Evolutionary conservation across 2,797 vertebrate genomes (phyloP), one percentile per base, ranked within the genome.

Genomic region (Discoglossus pictus): DNA sequence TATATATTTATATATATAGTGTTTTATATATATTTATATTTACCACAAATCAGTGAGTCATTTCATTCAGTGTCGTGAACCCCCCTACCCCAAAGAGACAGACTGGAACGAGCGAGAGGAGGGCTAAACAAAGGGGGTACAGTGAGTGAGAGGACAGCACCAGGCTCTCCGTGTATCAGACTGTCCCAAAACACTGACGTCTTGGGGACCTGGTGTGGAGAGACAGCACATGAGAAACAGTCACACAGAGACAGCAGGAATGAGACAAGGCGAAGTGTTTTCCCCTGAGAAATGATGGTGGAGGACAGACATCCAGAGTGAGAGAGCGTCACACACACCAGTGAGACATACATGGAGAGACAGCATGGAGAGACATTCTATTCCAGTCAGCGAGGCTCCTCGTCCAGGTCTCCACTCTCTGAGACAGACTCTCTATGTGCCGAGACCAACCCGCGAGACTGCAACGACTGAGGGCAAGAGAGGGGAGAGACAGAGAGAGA

Each of bases 331-430:
- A n/a, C n/a, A n/a, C 42, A 50, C 38, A 31, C 43, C 39, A 64
- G 52, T 44, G 36, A 60, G 54, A 51, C 24, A 20, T 54, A 61
- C 46, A 71, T 25, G 12, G 53, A 63, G 36, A 65, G 58, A 23
- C 35, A n/a, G 43, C 38, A 23, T 12, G 16, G 34, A 46, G 50
- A 36, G 17, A 39, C 1, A 24, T n/a, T 24, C n/a, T 16, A 13
- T 16, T 12, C 17, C n/a, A 12, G 17, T 71, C 61, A 64, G 27
- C 38, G 53, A 1, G 56, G 83, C 63, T 73, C 65, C 46, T 79
- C 75, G 73, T 79, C 78, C 78, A 76, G 61, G 63, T 75, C 75
- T 71, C 25, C n/a, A 21, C 59, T 62, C 75, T 75, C 75, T 21
- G 35, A 66, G 44, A 77, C 76, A 75, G 76, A 5, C 9, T 36